Base-by-base conservation (phyloP, 2,113 vertebrate genomes). In the Amphiprion ocellaris region DNA sequence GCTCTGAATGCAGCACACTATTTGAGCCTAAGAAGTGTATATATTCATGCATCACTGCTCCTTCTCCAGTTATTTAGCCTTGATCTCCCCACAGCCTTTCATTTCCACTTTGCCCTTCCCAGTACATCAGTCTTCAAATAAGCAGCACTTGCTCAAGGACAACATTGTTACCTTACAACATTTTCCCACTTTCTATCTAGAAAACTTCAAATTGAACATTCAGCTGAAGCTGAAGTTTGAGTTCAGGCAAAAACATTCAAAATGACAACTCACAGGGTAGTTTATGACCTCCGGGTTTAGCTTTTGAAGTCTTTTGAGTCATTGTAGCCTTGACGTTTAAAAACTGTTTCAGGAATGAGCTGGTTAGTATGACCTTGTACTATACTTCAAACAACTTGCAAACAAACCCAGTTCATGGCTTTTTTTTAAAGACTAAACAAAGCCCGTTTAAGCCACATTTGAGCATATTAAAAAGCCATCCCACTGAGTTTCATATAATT, bases 331-430 rank as follows among this genome's bases (percentile, higher is more conserved):
- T 3, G 1, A 62, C 65, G 39, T 41, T 50, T 52, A 23, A 46
- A 47, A 47, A 74, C 47, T 30, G 16, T 33, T 56, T 65, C 70
- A 52, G 46, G 26, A 10, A 28, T 2, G 3, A 28, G 28, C 23
- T 58, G 50, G 60, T 61, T 79, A 46, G 65, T 49, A 14, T 61
- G 37, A 84, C 65, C 69, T 37, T 69, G 46, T 56, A 53, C 37
- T 72, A 23, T 8, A 58, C 19, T 33, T 47, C 9, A 67, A 74
- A 61, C 21, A 55, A 37, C 2, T 37, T 46, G 24, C 16, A 39
- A 55, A 39, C 55, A n/a, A 21, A 49, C 9, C 56, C 14, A 1
- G 44, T 60, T 59, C 30, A 44, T 15, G 6, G 0, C 1, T 5
- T 37, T 10, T 37, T 39, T 1, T 4, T 26, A 24, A 49, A 60